Conservation (phyloP, 2,888 invertebrate species). For the Aquatica leii region DNA sequence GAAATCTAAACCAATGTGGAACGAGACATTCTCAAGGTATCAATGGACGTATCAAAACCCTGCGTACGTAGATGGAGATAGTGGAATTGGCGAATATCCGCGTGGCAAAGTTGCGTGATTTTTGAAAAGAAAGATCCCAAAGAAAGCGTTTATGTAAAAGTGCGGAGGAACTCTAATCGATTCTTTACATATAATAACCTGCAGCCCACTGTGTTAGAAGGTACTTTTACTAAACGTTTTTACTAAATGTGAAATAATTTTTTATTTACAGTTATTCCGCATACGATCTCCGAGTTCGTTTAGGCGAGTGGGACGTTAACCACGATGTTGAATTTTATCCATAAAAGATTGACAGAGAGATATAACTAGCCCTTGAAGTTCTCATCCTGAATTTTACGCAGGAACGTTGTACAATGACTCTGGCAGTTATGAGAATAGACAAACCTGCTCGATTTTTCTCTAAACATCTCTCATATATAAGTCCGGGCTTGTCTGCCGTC, state of each 20-base stretch:
- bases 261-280: conserved; percentile 73
- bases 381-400: conserved; percentile 94
- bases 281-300: conserved; percentile 82
- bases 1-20: conserved; percentile 75
- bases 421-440: conserved; percentile 87
- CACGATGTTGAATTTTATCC: conserved; percentile 95
- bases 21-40: conserved; percentile 86
- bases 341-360: conserved; percentile 89
- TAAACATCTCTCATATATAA: conserved; percentile 87
- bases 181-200: conserved; percentile 82
- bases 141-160: conserved; percentile 92
- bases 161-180: conserved; percentile 92
- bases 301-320: conserved; percentile 96
- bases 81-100: conserved; percentile 93
- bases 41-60: conserved; percentile 92
- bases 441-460: conserved; percentile 83
- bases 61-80: conserved; percentile 88
- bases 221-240: conserved; percentile 63
- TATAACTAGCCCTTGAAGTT: conserved; percentile 79
- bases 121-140: conserved; percentile 92
- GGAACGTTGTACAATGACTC: conserved; percentile 94
- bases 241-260: conserved; percentile 6
- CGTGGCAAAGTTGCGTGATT: conserved; percentile 95
- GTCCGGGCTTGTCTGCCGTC: conserved; percentile 93
- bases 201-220: conserved; percentile 94